A percentile compares a stretch with the other conserved stretches of the same genome.
These are phyloP conservation scores for Falco cherrug DNA, from an alignment of 2,797 vertebrate genomes.

Conservation along the genomic window DNA sequence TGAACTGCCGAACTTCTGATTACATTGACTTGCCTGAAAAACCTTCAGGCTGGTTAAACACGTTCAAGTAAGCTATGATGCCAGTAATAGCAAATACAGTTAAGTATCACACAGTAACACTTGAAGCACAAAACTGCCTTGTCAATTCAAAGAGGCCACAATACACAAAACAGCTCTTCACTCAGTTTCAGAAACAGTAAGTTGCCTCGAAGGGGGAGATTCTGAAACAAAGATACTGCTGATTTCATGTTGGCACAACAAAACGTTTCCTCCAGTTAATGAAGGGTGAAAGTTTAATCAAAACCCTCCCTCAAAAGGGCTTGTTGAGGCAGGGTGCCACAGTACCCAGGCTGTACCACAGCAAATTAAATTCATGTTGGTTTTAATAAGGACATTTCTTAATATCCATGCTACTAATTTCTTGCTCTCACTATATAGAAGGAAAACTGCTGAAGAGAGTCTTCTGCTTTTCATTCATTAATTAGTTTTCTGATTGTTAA, in stretches of 20 bases:
- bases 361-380: not conserved
- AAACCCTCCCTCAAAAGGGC: not conserved
- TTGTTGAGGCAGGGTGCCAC: not conserved
- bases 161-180: not conserved
- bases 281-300: not conserved
- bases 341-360: not conserved
- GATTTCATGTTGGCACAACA: not conserved
- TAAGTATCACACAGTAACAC: not conserved
- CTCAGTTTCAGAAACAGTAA: not conserved
- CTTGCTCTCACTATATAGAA: not conserved
- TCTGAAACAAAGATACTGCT: not conserved
- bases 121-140: too few relatives aligned
- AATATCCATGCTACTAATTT: not conserved
- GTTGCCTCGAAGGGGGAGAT: not conserved
- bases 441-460: not conserved
- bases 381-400: not conserved
- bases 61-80: accelerated
- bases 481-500: not conserved
- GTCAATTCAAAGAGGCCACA: not conserved
- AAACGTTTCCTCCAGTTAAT: not conserved
- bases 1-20: not conserved
- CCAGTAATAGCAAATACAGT: accelerated
- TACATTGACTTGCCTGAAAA: not conserved
- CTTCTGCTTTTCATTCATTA: not conserved
- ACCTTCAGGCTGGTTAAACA: not conserved